phyloP scores from a whole-genome alignment of 2,888 invertebrate genomes.

The Lepetodrilus schrolli region DNA sequence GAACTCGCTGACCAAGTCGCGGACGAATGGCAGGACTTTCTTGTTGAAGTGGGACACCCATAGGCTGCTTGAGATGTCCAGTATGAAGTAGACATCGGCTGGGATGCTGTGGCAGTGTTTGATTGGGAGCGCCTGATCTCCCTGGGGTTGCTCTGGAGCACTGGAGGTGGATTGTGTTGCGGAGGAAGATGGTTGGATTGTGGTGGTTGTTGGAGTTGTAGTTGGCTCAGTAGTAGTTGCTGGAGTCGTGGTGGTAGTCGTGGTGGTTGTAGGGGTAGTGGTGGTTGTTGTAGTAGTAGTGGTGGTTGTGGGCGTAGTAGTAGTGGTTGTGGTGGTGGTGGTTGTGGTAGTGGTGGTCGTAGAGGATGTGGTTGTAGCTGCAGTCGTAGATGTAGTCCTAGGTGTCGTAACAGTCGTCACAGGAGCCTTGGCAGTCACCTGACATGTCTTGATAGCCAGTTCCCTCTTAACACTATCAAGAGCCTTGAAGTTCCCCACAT shows the following conservation, averaged over 20 bases:
- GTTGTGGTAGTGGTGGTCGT: too few relatives aligned
- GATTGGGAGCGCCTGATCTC: background rate
- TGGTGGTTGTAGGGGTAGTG: too few relatives aligned
- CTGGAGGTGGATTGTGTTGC: too few relatives aligned
- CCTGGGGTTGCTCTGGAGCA: background rate
- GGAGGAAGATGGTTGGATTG: too few relatives aligned
- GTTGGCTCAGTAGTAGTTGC: background rate
- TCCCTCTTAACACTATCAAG: conserved; percentile 5
- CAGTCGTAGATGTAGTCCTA: conserved; percentile 32
- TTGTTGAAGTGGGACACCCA: conserved; percentile 44
- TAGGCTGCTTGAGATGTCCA: conserved; percentile 49
- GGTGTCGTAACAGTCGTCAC: conserved; percentile 6
- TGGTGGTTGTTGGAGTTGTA: background rate
- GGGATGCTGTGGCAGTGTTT: conserved; percentile 33
- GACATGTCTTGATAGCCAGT: conserved; percentile 29
- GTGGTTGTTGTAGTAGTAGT: too few relatives aligned
- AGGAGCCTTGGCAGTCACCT: too few relatives aligned
- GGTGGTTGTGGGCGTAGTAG: too few relatives aligned
- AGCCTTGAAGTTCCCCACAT: background rate
- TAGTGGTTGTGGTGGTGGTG: too few relatives aligned
- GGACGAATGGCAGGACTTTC: conserved; percentile 31
- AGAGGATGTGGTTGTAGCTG: background rate
- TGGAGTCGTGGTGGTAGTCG: background rate
- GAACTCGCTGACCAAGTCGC: conserved; percentile 29
- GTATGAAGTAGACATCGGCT: conserved; percentile 42